Percentiles rank a stretch among this genome's conserved stretches.
Conservation (phyloP, 2,797 vertebrate species). For the Perodicticus potto region DNA sequence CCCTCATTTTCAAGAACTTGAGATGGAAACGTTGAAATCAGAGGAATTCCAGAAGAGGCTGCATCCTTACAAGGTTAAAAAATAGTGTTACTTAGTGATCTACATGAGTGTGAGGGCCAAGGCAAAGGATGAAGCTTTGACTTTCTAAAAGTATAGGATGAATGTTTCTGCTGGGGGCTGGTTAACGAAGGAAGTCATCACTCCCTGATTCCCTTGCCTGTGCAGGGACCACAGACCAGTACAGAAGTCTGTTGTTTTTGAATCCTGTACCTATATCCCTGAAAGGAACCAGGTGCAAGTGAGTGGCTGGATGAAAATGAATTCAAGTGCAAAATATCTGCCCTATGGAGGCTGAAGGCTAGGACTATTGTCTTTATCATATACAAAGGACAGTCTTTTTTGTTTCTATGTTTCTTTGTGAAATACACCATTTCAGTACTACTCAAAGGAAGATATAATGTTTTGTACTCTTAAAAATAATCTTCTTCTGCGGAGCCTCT, state of each 20-base stretch:
- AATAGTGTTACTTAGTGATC: background rate
- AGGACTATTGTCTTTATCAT: background rate
- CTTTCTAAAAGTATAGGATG: background rate
- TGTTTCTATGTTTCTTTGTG: background rate
- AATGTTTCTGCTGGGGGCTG: background rate
- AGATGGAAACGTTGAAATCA: slow-evolving; percentile 86
- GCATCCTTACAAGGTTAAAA: slow-evolving; percentile 87
- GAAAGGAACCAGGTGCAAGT: background rate
- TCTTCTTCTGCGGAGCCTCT: background rate
- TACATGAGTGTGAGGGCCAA: background rate
- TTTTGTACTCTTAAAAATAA: background rate
- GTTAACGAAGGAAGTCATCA: background rate
- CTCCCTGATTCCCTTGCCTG: background rate
- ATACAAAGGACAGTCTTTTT: background rate
- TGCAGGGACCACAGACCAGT: background rate
- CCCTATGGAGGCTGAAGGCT: background rate
- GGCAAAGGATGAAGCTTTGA: background rate
- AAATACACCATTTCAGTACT: background rate
- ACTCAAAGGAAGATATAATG: background rate
- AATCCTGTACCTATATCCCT: background rate
- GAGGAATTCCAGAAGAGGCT: slow-evolving; percentile 85
- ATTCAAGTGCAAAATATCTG: background rate
- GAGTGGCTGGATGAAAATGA: background rate
- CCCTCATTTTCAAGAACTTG: slow-evolving; percentile 86
- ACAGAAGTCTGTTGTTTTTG: background rate